These are phyloP conservation scores for Cosmia trapezina DNA, from an alignment of 2,888 invertebrate species.

Conservation along the genomic window DNA sequence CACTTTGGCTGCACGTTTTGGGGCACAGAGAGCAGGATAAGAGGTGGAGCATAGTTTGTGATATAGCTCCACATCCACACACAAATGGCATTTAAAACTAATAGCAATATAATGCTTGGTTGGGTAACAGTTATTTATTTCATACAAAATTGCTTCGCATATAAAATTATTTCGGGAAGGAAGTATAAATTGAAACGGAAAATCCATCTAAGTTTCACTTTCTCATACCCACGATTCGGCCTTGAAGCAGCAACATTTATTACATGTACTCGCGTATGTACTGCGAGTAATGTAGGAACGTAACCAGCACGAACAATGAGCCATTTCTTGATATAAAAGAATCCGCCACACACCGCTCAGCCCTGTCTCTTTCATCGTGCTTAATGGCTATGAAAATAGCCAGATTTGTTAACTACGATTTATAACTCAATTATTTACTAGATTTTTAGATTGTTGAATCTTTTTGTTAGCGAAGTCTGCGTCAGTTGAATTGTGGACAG, in stretches of 20 bases:
- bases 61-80: too few species aligned
- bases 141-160: not conserved
- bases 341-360: constrained; percentile 45
- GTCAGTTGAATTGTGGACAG: constrained; percentile 34
- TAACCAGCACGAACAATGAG: constrained; percentile 61
- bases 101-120: not conserved
- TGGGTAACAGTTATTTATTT: not conserved
- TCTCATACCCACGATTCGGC: constrained; percentile 44
- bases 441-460: constrained; percentile 58
- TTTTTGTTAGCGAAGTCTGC: constrained; percentile 42
- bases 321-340: constrained; percentile 66
- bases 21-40: too few species aligned
- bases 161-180: not conserved
- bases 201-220: constrained; percentile 56
- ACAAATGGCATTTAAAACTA: not conserved
- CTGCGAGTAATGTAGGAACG: constrained; percentile 30
- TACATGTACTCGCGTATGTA: constrained; percentile 38
- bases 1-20: too few species aligned
- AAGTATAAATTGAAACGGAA: constrained; percentile 23
- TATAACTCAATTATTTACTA: constrained; percentile 66
- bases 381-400: constrained; percentile 69
- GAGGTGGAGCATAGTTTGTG: too few species aligned
- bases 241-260: constrained; percentile 50
- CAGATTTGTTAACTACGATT: constrained; percentile 64
- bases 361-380: constrained; percentile 64